Percentiles rank a stretch among this genome's conserved stretches.
phyloP scores from a whole-genome alignment of 2,113 vertebrate genomes.

The Pomatorhinus ruficollis region DNA sequence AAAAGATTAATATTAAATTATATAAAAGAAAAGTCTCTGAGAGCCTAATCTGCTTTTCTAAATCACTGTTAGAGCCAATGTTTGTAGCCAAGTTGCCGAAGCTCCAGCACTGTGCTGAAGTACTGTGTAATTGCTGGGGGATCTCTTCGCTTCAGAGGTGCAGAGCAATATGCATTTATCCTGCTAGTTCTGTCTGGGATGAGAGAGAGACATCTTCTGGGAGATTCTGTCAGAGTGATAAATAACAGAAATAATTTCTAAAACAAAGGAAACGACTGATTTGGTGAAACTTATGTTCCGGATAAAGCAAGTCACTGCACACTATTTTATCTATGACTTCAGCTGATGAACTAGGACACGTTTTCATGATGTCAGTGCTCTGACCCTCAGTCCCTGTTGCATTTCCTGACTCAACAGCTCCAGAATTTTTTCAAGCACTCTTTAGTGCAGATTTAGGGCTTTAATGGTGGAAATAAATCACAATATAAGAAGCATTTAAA shows the following conservation, averaged over 20 bases:
- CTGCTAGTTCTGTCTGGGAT: neutral
- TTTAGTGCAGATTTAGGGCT: slow-evolving; percentile 2
- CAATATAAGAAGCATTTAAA: neutral
- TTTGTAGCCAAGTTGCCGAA: neutral
- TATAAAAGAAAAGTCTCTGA: neutral
- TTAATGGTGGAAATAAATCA: slow-evolving; percentile 11
- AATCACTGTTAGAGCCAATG: neutral
- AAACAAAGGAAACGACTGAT: neutral
- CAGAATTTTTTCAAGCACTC: neutral
- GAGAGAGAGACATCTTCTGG: neutral
- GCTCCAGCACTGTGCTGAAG: neutral
- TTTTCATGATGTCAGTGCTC: neutral
- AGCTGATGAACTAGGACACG: neutral
- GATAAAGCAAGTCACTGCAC: neutral
- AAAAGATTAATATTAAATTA: neutral
- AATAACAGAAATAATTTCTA: neutral
- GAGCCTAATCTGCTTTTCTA: neutral
- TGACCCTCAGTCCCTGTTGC: neutral
- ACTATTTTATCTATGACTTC: neutral
- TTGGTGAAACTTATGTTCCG: neutral
- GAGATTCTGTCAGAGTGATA: neutral
- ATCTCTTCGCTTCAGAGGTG: neutral
- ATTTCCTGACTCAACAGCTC: neutral
- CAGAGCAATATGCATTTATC: neutral
- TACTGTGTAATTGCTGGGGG: neutral